Evolutionary conservation across 2,888 invertebrate genomes (phyloP), one percentile per base, ranked within the genome.

Genomic region (Choreutis nemorana): DNA sequence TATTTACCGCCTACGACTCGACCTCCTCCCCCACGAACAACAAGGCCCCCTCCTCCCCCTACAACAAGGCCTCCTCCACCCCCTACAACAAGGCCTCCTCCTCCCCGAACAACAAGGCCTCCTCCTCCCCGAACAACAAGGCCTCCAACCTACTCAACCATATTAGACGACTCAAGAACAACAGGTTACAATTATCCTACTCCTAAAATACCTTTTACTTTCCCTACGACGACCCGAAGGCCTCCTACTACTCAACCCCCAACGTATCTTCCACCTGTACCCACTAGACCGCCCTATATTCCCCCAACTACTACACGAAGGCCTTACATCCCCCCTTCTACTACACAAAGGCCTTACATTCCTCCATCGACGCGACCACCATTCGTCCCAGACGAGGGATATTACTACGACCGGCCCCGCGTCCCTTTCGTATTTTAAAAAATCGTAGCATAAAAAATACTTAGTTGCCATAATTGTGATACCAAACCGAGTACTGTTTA

Each of bases 391-490:
- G 57, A 73, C 32, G 47, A 77, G 37, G 78, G 70, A 1, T 79
- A 79, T 37, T 77, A 53, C 47, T 79, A 79, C 56, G 77, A 79
- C 33, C 57, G 57, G 45, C 79, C 79, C 5, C 38, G 44, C 28
- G 71, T 78, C 44, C 70, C 75, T 16, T 78, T 79, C 39, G 61
- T 62, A 29, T 78, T 62, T 42, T 78, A 70, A 60, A 39, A 40
- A 55, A 57, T 12, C 8, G 14, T 13, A 14, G 15, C 13, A 14
- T 6, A 23, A 12, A 8, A 11, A 33, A 45, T 40, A 41, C 39
- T 51, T 54, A 53, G 63, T 58, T 67, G 67, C 68, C 68, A 66
- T 71, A 68, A 65, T 61, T 71, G 71, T 75, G 72, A 77, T 77
- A 73, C 71, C 72, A 73, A 73, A 73, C n/a, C n/a, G 30, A 30